Conservation (phyloP, 53 echinoderm and acorn worm species). For the Apostichopus leukothele region DNA sequence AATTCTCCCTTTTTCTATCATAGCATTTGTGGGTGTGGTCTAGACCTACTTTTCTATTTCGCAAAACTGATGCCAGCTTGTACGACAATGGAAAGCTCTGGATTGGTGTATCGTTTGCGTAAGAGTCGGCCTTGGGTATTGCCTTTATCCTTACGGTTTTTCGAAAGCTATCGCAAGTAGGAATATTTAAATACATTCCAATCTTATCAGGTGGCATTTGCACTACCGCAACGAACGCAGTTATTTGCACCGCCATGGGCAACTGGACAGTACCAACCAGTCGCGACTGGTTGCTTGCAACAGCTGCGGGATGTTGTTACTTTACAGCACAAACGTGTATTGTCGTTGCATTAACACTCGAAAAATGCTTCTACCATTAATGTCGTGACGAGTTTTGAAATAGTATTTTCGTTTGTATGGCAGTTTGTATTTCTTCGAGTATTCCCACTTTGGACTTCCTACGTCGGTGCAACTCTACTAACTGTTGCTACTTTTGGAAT, state of each 20-base stretch:
- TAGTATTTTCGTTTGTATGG: slow-evolving; percentile 18
- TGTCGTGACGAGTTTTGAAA: background rate
- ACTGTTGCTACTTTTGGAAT: background rate
- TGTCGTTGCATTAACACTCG: background rate
- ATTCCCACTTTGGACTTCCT: slow-evolving; percentile 4
- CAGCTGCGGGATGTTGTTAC: slow-evolving; percentile 5
- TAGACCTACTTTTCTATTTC: background rate
- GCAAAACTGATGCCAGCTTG: background rate
- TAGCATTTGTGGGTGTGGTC: slow-evolving; percentile 6
- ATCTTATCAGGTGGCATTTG: background rate
- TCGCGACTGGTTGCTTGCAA: background rate
- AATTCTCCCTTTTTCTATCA: background rate
- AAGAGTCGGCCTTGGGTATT: background rate
- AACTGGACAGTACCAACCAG: background rate
- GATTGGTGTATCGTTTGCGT: background rate
- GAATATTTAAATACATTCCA: background rate
- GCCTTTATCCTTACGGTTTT: background rate
- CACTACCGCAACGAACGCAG: background rate
- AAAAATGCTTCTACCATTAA: background rate
- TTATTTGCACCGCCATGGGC: background rate
- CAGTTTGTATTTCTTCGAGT: background rate
- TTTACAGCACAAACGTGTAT: background rate
- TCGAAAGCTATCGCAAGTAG: slow-evolving; percentile 1
- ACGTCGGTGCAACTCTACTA: slow-evolving; percentile 7
- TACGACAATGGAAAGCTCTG: background rate